Conservation (phyloP, 2,113 vertebrate genomes). For the Thryonomys swinderianus region DNA sequence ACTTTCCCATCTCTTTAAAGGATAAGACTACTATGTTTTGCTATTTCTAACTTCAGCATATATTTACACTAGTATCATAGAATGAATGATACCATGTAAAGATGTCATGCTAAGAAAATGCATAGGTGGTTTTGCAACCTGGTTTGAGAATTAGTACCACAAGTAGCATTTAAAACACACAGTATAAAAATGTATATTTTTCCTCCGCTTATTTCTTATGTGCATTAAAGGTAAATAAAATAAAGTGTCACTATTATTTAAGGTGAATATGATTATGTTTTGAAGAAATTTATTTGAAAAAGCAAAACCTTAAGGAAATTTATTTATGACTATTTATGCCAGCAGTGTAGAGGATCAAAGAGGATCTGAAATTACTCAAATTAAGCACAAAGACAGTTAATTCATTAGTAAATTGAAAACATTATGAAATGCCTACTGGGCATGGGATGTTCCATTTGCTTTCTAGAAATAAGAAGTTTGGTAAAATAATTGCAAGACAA, state of each 20-base stretch:
- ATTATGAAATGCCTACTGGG: not conserved
- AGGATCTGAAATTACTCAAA: not conserved
- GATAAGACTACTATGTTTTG: not conserved
- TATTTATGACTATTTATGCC: constrained; percentile 8
- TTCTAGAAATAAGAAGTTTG: constrained; percentile 11
- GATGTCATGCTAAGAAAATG: not conserved
- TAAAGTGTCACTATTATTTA: not conserved
- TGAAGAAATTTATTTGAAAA: not conserved
- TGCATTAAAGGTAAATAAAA: not conserved
- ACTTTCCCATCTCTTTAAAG: not conserved
- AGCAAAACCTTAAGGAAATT: constrained; percentile 8
- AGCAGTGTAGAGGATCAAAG: not conserved
- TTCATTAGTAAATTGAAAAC: constrained; percentile 5
- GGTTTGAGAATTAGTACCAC: not conserved
- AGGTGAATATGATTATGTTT: not conserved
- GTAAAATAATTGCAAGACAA: not conserved
- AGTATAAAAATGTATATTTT: not conserved
- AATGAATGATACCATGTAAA: constrained; percentile 29
- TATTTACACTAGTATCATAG: constrained; percentile 18
- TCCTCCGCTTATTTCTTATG: not conserved
- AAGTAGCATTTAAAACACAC: not conserved
- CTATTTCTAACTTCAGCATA: constrained; percentile 15
- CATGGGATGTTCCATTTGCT: not conserved
- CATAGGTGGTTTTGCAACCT: not conserved
- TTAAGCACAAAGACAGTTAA: not conserved